Evolutionary conservation across 2,888 invertebrate species (phyloP).

Genomic region (Euzetes globulus): DNA sequence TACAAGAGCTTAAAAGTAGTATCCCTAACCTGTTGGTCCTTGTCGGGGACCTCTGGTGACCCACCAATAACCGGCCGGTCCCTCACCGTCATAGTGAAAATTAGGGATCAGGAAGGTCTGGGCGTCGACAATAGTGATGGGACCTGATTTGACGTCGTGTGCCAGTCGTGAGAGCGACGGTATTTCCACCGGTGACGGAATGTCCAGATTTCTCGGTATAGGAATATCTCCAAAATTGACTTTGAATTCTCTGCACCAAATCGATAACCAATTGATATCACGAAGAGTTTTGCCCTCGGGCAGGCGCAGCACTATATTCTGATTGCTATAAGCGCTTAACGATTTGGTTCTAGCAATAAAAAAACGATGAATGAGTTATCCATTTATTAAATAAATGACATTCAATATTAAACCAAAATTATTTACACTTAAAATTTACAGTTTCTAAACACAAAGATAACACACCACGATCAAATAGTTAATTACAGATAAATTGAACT

Average conservation of each 20-base stretch:
- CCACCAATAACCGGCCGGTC: conserved; percentile 53
- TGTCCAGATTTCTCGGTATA: conserved; percentile 66
- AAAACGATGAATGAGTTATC: no score
- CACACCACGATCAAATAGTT: no score
- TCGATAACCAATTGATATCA: conserved; percentile 83
- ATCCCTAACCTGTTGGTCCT: conserved; percentile 38
- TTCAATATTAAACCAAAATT: no score
- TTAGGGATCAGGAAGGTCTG: conserved; percentile 87
- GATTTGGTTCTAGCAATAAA: conserved; percentile 38
- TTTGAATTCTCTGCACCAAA: conserved; percentile 84
- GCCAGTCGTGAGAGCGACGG: conserved; percentile 79
- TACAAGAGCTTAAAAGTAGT: no score
- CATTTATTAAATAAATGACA: no score
- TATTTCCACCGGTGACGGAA: conserved; percentile 69
- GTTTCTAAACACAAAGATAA: no score
- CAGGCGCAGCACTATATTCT: conserved; percentile 71
- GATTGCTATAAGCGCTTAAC: conserved; percentile 40
- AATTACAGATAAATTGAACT: no score
- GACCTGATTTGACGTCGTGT: conserved; percentile 79
- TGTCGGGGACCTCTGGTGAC: conserved; percentile 40
- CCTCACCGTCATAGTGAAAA: conserved; percentile 81
- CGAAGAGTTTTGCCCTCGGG: conserved; percentile 73
- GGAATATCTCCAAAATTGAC: conserved; percentile 82
- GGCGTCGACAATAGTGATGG: conserved; percentile 80
- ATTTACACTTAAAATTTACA: no score